Base-by-base conservation (phyloP, 2,888 invertebrate species). In the Druceiella hillmani region DNA sequence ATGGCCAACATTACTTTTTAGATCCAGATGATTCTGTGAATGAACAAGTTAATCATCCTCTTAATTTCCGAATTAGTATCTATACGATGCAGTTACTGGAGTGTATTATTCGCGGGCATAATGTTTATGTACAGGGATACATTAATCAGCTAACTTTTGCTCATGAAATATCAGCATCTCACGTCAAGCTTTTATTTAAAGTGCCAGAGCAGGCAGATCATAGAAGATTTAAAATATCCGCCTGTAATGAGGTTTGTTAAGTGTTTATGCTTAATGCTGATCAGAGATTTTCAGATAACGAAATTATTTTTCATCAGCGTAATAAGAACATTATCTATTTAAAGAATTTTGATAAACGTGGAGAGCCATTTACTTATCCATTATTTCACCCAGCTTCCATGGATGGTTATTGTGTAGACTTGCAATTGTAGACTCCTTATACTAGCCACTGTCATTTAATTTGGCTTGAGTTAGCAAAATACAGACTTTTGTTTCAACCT, bases 341-440 rank as follows among this genome's bases (percentile, higher is more conserved):
- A 36, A 45, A 22, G 2, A 46, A 40, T 40, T 15, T 47, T 41
- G 45, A 47, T 43, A 43, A 43, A 29, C 36, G 41, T 37, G 43
- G 44, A 9, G 45, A 45, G 38, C 44, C 45, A 26, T 46, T 37
- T 34, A 44, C 36, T 35, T 44, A 44, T 24, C 44, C 44, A 27
- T 42, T 44, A 44, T 44, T 44, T 42, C 40, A 46, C 41, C 46
- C 44, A n/a, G 31, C 36, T 12, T 40, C 44, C 28, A 45, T 44
- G 33, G 43, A 43, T 38, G 45, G 45, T 30, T 47, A 36, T 41
- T 36, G 41, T 26, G 38, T 41, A 38, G 41, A 43, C 38, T 45
- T 40, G 37, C n/a, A 37, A 33, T 40, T 45, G 38, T 35, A 43
- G 33, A 45, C 39, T 26, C 39, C 42, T 43, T 42, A 42, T 17